Evolutionary conservation across 2,797 vertebrate species (phyloP).

Genomic region (Decapterus maruadsi): DNA sequence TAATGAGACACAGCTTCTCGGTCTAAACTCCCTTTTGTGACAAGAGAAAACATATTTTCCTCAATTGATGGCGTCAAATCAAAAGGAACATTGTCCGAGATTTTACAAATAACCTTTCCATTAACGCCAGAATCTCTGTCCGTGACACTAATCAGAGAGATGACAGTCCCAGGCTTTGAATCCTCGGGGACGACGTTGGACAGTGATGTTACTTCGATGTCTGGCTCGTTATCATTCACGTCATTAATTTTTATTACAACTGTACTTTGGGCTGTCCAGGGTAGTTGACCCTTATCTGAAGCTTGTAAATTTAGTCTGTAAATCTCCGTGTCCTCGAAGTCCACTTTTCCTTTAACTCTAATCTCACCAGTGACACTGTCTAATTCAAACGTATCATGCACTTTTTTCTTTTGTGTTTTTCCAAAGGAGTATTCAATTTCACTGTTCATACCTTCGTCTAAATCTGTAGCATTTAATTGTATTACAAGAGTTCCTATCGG

Average conservation of each 20-base stretch:
- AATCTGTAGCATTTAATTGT: constrained; percentile 74
- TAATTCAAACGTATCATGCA: constrained; percentile 68
- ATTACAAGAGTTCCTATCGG: constrained; percentile 46
- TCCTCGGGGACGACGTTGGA: constrained; percentile 74
- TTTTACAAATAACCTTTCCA: constrained; percentile 78
- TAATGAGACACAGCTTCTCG: constrained; percentile 75
- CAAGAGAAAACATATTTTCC: constrained; percentile 82
- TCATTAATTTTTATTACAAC: constrained; percentile 81
- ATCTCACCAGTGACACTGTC: constrained; percentile 73
- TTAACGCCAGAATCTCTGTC: constrained; percentile 82
- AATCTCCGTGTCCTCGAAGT: constrained; percentile 72
- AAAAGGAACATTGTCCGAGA: constrained; percentile 74
- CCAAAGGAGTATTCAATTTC: constrained; percentile 74
- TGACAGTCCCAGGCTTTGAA: constrained; percentile 77
- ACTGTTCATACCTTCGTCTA: constrained; percentile 72
- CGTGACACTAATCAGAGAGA: constrained; percentile 78
- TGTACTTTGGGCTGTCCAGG: constrained; percentile 51
- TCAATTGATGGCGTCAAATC: constrained; percentile 77
- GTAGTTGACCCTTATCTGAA: constrained; percentile 74
- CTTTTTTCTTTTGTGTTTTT: constrained; percentile 55
- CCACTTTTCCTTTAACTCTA: constrained; percentile 68
- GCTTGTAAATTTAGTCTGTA: constrained; percentile 77
- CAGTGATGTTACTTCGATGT: constrained; percentile 80
- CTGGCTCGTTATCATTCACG: constrained; percentile 81
- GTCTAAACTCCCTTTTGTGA: constrained; percentile 77